phyloP scores from a whole-genome alignment of 1,140 invertebrate species.

The Heliothis subflexa region DNA sequence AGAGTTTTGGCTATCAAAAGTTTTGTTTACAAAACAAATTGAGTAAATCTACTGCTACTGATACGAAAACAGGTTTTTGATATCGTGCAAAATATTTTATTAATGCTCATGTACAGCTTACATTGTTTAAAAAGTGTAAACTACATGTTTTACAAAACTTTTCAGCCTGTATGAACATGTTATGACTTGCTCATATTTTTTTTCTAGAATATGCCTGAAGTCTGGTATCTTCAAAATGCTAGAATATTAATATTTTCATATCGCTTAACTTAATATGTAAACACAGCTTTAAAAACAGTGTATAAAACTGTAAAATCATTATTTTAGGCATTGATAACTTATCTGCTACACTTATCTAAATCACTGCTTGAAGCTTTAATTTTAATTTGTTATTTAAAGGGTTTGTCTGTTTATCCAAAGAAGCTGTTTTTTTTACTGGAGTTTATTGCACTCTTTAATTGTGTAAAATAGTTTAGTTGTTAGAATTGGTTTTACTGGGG shows the following conservation, averaged over 20 bases:
- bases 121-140: not conserved
- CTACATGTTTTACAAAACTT: not conserved
- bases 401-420: too few species aligned
- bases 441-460: too few species aligned
- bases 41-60: not conserved
- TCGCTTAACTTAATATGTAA: constrained; percentile 20
- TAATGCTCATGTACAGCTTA: not conserved
- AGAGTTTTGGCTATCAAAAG: constrained; percentile 5
- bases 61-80: constrained; percentile 30
- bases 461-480: too few species aligned
- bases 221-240: not conserved
- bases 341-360: constrained; percentile 17
- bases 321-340: constrained; percentile 43
- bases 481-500: too few species aligned
- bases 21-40: constrained; percentile 50
- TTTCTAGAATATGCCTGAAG: constrained; percentile 26
- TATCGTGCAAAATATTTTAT: not conserved
- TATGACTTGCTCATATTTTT: constrained; percentile 10
- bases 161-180: constrained; percentile 19
- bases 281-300: constrained; percentile 7
- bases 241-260: not conserved
- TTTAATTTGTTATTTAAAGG: not conserved
- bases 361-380: not conserved
- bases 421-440: too few species aligned
- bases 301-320: constrained; percentile 41